A percentile compares a stretch with the other conserved stretches of the same genome.
Evolutionary conservation across 1,140 invertebrate species (phyloP).

Genomic region (Drosophila pruinosa): DNA sequence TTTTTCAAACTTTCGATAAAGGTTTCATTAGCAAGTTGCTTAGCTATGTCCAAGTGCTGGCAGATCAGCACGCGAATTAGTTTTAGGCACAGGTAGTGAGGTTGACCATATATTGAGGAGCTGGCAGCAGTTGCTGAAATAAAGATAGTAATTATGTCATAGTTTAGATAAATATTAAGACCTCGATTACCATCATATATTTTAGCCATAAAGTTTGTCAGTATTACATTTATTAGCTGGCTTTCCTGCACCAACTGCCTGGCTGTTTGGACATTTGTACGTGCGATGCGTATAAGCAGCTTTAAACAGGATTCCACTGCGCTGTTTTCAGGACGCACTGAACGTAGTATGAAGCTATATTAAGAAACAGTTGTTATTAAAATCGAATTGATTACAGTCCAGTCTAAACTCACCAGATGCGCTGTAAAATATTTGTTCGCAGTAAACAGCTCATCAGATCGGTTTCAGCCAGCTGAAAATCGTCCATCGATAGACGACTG

Average conservation of each 20-base stretch:
- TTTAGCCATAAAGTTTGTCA: constrained; percentile 85
- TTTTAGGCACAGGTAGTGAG: constrained; percentile 69
- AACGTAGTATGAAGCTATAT: constrained; percentile 88
- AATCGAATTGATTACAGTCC: too few relatives aligned
- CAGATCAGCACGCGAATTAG: constrained; percentile 67
- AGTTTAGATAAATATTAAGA: background rate
- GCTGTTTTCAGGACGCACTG: constrained; percentile 86
- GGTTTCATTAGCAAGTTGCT: constrained; percentile 39
- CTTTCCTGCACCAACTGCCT: constrained; percentile 85
- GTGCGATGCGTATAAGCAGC: constrained; percentile 87
- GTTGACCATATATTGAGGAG: constrained; percentile 57
- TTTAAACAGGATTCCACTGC: constrained; percentile 88
- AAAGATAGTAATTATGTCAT: background rate
- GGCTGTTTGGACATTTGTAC: constrained; percentile 87
- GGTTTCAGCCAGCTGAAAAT: constrained; percentile 91
- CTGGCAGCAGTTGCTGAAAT: background rate
- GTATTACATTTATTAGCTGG: constrained; percentile 85
- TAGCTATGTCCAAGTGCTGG: constrained; percentile 64
- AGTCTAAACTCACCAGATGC: constrained; percentile 84
- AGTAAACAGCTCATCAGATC: constrained; percentile 89
- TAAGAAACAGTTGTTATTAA: background rate
- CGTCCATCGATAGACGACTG: constrained; percentile 87
- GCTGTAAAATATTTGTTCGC: constrained; percentile 89
- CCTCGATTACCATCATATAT: constrained; percentile 14
- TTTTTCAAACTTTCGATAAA: constrained; percentile 54